Evolutionary conservation across 1,140 invertebrate species (phyloP), one percentile per base, ranked within the genome.

Genomic region (Papilio dardanus): DNA sequence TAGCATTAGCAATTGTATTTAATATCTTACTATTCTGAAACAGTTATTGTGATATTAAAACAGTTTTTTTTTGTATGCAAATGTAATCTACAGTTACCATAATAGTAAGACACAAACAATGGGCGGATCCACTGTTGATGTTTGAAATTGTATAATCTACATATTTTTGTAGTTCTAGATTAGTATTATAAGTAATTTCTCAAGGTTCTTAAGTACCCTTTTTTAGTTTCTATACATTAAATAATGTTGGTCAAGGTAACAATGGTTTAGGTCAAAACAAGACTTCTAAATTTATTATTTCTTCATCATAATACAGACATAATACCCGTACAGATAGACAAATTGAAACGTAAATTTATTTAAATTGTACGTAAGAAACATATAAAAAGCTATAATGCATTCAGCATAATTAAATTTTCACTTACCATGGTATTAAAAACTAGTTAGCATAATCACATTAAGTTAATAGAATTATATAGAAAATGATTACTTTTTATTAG

Each of bases 1-100:
- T 89, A 76, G 85, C 90, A 85, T 86, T 92, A 37, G 87, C 85
- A 81, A 93, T 81, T 58, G 88, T 88, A 74, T 86, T 90, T 74
- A 93, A 83, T 71, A 93, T 83, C 80, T 88, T 91, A 80, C 85
- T 91, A 68, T 91, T 92, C 91, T 93, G 81, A 68, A 88, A 71
- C n/a, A 30, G 54, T 54, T n/a, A n/a, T 24, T 54, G 21, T 54
- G 21, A 7, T 54, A 24, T 46, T 16, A 14, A 46, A 46, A 46
- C n/a, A 3, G 42, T n/a, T 1, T n/a, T 37, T n/a, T 37, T 14
- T 37, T 37, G 35, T 37, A 37, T 12, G 35, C 8, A 37, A 37
- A 12, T 37, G 35, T 37, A 37, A 4, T 7, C 42, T 46, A 19
- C 0, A 46, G 16, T 46, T 46, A 46, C n/a, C 40, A 42, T 16